A percentile compares a stretch with the other conserved stretches of the same genome.
Evolutionary conservation across 37 sponge, comb jelly and placozoan genomes (phyloP).

Genomic region (Amphimedon queenslandica): DNA sequence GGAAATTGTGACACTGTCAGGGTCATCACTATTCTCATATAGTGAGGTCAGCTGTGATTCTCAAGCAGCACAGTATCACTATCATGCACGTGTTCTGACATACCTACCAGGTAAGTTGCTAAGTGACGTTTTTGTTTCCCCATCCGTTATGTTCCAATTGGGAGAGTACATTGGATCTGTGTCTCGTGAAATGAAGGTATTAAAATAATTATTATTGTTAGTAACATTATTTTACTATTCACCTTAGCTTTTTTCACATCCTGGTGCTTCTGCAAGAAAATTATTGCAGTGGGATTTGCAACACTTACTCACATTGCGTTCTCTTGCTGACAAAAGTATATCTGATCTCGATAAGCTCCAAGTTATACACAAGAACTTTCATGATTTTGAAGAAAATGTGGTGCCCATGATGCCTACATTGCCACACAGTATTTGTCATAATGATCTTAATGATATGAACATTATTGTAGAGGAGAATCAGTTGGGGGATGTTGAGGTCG

Average conservation of each 20-base stretch:
- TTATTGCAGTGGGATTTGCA: conserved; percentile 3
- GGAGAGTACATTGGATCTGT: conserved; percentile 23
- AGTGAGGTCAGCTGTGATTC: neutral
- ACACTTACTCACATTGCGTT: neutral
- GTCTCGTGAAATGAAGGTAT: conserved; percentile 20
- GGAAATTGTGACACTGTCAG: neutral
- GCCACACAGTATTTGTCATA: neutral
- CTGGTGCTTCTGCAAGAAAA: neutral
- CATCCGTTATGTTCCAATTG: neutral
- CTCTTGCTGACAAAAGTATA: neutral
- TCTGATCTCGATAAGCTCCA: conserved; percentile 5
- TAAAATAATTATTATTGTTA: neutral
- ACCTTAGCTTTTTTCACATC: neutral
- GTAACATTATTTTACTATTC: neutral
- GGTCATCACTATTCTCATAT: neutral
- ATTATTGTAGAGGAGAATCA: neutral
- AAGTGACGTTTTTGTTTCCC: neutral
- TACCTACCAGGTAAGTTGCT: conserved; percentile 20
- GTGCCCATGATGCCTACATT: conserved; percentile 13
- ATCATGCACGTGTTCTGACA: conserved; percentile 16
- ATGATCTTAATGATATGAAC: conserved; percentile 11
- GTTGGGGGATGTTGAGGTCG: neutral
- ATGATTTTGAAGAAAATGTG: conserved; percentile 1
- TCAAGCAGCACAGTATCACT: neutral
- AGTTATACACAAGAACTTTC: neutral